Evolutionary conservation across 2,797 vertebrate species (phyloP).

Genomic region (Pogonophryne albipinna): DNA sequence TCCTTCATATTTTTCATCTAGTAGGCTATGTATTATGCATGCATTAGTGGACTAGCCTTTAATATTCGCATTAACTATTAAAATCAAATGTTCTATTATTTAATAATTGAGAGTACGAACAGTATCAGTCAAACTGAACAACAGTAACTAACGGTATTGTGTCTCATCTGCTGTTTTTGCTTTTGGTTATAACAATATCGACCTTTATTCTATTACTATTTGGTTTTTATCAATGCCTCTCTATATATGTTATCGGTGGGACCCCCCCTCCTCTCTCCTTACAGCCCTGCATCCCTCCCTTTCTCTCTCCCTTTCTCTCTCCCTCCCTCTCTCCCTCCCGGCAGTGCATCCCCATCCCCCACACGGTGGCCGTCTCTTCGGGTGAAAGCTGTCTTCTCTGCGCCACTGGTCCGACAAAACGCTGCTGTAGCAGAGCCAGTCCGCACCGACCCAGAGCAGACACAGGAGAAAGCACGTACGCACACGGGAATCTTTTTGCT

Average conservation of each 20-base stretch:
- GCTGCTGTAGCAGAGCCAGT: conserved; percentile 68
- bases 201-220: neutral
- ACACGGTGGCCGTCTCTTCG: conserved; percentile 78
- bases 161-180: neutral
- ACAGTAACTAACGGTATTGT: neutral
- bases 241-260: conserved; percentile 31
- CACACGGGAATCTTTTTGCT: conserved; percentile 28
- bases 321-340: conserved; percentile 67
- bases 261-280: conserved; percentile 51
- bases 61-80: neutral
- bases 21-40: neutral
- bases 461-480: conserved; percentile 50
- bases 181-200: neutral
- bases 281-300: conserved; percentile 65
- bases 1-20: neutral
- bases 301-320: conserved; percentile 63
- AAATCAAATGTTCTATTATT: neutral
- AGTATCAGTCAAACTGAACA: neutral
- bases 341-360: conserved; percentile 84
- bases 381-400: conserved; percentile 79
- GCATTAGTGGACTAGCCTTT: neutral
- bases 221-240: conserved; percentile 23
- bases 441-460: conserved; percentile 61
- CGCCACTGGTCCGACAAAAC: conserved; percentile 75
- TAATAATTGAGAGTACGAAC: neutral